Conservation (phyloP, 2,113 vertebrate genomes). For the Chinchilla lanigera region DNA sequence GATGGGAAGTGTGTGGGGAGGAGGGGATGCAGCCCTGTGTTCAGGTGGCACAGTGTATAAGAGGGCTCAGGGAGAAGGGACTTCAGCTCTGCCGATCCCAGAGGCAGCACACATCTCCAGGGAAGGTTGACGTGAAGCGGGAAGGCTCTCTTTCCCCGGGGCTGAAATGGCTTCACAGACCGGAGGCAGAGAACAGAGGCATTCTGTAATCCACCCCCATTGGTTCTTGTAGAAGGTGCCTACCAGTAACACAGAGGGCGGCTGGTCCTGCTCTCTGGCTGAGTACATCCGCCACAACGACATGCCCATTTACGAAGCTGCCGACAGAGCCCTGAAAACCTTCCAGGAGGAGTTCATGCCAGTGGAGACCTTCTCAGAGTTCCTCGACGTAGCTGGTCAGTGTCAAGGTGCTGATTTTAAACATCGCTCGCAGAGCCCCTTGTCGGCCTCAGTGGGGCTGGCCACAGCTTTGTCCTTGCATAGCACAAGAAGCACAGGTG, state of each 20-base stretch:
- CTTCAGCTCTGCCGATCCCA: neutral
- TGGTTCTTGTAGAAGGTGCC: constrained; percentile 93
- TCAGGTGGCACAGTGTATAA: neutral
- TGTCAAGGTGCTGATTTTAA: constrained; percentile 67
- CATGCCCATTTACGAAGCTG: constrained; percentile 98
- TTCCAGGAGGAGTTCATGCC: constrained; percentile 99
- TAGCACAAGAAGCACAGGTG: neutral
- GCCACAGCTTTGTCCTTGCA: neutral
- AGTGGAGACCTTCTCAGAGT: constrained; percentile 96
- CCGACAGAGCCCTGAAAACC: constrained; percentile 95
- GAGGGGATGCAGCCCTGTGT: neutral
- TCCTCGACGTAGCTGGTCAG: constrained; percentile 96
- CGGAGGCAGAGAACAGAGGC: neutral
- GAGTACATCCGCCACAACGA: constrained; percentile 98
- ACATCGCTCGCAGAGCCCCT: neutral
- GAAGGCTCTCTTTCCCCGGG: neutral
- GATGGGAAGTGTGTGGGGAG: neutral
- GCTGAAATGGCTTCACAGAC: neutral
- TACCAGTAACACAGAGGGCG: constrained; percentile 98
- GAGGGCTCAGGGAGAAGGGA: neutral
- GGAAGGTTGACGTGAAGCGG: neutral
- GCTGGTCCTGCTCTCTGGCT: constrained; percentile 99
- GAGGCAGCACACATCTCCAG: neutral
- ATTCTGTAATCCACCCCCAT: neutral
- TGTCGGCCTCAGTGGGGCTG: neutral